Evolutionary conservation across 2,113 vertebrate genomes (phyloP).

Genomic region (Tachysurus fulvidraco): DNA sequence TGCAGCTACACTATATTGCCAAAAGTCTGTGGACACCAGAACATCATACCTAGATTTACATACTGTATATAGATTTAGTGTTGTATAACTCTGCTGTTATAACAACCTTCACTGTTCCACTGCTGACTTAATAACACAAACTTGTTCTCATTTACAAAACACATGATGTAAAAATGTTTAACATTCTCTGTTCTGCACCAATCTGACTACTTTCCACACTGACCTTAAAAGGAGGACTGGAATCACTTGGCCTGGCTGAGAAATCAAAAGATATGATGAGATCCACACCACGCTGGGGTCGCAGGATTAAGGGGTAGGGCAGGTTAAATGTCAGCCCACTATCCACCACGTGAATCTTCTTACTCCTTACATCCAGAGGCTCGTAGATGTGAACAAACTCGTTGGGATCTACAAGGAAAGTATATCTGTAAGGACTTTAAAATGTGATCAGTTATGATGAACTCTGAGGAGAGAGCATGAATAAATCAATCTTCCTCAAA

Average conservation of each 20-base stretch:
- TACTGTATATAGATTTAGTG: background rate
- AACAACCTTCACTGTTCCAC: background rate
- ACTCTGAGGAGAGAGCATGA: background rate
- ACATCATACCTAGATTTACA: background rate
- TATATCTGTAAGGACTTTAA: background rate
- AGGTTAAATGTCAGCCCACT: constrained; percentile 97
- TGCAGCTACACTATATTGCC: background rate
- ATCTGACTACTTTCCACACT: constrained; percentile 43
- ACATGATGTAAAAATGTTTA: background rate
- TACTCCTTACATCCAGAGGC: constrained; percentile 95
- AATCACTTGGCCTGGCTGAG: constrained; percentile 92
- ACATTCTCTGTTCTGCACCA: background rate
- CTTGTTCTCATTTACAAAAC: background rate
- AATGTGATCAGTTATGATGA: background rate
- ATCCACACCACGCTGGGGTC: constrained; percentile 87
- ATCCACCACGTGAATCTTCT: constrained; percentile 97
- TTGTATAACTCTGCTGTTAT: background rate
- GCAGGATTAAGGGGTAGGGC: constrained; percentile 89
- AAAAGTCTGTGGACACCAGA: background rate
- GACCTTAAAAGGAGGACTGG: constrained; percentile 96
- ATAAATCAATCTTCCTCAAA: background rate
- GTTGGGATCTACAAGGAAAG: constrained; percentile 82
- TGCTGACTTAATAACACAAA: background rate
- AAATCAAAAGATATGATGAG: constrained; percentile 98
- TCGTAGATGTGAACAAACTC: constrained; percentile 97